Base-by-base conservation (phyloP, 2,113 vertebrate species). In the Brachirus orientalis region DNA sequence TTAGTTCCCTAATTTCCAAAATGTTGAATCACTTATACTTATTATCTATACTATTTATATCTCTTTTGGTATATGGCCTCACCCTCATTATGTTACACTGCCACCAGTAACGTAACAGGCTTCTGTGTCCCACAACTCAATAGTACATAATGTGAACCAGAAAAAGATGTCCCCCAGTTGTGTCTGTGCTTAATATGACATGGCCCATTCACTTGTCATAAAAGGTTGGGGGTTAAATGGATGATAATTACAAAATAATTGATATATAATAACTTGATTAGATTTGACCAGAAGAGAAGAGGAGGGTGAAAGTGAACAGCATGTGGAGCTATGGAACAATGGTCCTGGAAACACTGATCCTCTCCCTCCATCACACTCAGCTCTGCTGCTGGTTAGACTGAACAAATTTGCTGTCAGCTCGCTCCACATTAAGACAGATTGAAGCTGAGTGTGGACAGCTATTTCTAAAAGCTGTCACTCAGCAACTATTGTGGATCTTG, bases 331-430 rank as follows among this genome's bases (percentile, higher is more conserved):
- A 16, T 35, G 51, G 22, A 36, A 18, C 47, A 22, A 2, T 6
- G 20, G 11, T 12, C 48, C 48, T 17, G n/a, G 18, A n/a, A 37
- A 43, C 43, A 18, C 22, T 22, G 58, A 72, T 55, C 19, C 14
- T 35, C 46, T 54, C 55, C 46, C 38, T 46, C 58, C 28, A 51
- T 69, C 63, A 55, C 41, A 33, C 48, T 66, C 38, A 60, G 66
- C 62, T 50, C 7, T 67, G 61, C 63, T 46, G 73, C 63, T 44
- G 51, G 52, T 72, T 63, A 75, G 41, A 9, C 43, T 22, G 44
- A 45, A 64, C 59, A 54, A 20, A 63, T 74, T 7, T 35, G 54
- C 66, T 69, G 55, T 76, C 75, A 82, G 72, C 19, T 56, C 36
- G 48, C 11, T 63, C 51, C 52, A 33, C 36, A 64, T 53, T 47